These are phyloP conservation scores for Myxocyprinus asiaticus DNA, from an alignment of 2,113 vertebrate species.

Conservation along the genomic window DNA sequence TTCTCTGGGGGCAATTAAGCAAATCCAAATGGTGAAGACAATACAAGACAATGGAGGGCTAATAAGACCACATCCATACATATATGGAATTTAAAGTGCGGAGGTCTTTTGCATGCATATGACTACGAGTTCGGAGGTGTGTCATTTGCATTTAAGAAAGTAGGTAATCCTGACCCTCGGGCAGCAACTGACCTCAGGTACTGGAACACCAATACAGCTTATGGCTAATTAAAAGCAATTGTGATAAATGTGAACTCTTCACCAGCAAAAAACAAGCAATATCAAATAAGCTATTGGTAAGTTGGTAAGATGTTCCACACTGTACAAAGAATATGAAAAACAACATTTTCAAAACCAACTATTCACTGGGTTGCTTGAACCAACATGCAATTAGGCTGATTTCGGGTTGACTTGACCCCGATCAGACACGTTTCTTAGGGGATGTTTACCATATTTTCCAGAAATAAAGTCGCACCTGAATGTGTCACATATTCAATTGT, in stretches of 20 bases:
- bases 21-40: slow-evolving; percentile 27
- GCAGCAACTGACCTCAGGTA: neutral
- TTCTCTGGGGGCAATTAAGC: slow-evolving; percentile 24
- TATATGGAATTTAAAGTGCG: slow-evolving; percentile 20
- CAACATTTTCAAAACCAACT: no score
- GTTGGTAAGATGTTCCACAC: no score
- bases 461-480: no score
- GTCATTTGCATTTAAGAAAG: slow-evolving; percentile 30
- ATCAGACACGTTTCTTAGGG: no score
- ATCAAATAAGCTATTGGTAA: neutral
- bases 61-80: slow-evolving; percentile 7
- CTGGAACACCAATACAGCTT: neutral
- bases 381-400: no score
- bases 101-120: slow-evolving; percentile 36
- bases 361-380: no score
- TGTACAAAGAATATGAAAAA: no score
- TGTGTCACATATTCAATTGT: no score
- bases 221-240: neutral
- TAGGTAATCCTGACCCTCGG: slow-evolving; percentile 15
- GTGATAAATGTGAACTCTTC: neutral
- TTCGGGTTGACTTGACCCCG: no score
- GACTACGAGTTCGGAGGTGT: neutral
- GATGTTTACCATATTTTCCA: no score
- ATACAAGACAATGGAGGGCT: slow-evolving; percentile 11
- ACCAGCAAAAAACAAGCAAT: neutral